Percentiles rank a stretch among this genome's conserved stretches.
These are phyloP conservation scores for Drosophila murphyi DNA, from an alignment of 1,140 invertebrate genomes.

Conservation along the genomic window DNA sequence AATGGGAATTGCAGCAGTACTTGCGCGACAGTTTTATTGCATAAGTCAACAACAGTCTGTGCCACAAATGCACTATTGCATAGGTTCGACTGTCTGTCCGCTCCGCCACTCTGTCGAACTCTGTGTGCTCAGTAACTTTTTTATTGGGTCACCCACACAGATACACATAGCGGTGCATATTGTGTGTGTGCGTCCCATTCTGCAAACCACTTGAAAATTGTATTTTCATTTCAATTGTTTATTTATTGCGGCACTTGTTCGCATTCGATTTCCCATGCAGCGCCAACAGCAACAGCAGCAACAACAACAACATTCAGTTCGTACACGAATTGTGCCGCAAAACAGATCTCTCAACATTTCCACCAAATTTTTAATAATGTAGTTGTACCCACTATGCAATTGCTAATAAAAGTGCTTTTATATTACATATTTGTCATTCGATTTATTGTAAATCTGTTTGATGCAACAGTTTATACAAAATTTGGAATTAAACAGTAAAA, in stretches of 20 bases:
- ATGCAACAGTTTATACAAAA: not conserved
- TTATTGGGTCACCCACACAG: slow-evolving; percentile 71
- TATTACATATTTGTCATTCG: slow-evolving; percentile 1
- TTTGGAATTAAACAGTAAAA: not conserved
- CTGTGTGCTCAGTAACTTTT: slow-evolving; percentile 51
- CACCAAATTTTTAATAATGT: slow-evolving; percentile 47
- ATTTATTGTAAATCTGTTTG: not conserved
- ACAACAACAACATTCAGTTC: slow-evolving; percentile 5
- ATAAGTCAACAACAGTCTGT: slow-evolving; percentile 82
- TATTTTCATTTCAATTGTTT: slow-evolving; percentile 84
- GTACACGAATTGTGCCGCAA: slow-evolving; percentile 3
- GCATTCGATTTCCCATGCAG: slow-evolving; percentile 74
- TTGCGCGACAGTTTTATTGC: slow-evolving; percentile 82
- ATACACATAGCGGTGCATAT: slow-evolving; percentile 24
- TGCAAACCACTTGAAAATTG: slow-evolving; percentile 82
- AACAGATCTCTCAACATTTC: slow-evolving; percentile 34
- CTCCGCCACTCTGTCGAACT: slow-evolving; percentile 27
- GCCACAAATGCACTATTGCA: slow-evolving; percentile 61
- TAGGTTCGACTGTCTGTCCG: slow-evolving; percentile 16
- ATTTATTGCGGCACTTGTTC: slow-evolving; percentile 82
- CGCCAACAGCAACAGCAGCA: slow-evolving; percentile 43
- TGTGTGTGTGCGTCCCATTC: slow-evolving; percentile 48
- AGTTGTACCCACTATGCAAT: slow-evolving; percentile 28
- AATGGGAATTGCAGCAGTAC: slow-evolving; percentile 61
- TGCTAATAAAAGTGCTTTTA: not conserved